Evolutionary conservation across 1,140 invertebrate species (phyloP).

Genomic region (Brachionus paranguensis): DNA sequence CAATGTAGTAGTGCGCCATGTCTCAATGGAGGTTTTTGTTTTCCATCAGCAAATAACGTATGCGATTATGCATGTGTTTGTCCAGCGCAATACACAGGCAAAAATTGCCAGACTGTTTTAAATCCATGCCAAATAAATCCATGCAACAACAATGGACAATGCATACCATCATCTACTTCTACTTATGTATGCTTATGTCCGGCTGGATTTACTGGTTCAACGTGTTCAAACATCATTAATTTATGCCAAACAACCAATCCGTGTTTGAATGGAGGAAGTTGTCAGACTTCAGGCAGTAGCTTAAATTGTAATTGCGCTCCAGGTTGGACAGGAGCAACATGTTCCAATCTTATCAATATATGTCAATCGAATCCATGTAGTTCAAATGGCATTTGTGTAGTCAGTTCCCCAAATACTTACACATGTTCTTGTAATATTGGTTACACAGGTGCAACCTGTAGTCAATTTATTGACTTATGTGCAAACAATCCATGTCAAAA

Average conservation of each 20-base stretch:
- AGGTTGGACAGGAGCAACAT: constrained; percentile 45
- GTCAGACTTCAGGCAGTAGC: not conserved
- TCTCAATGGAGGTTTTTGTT: constrained; percentile 71
- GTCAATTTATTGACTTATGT: constrained; percentile 69
- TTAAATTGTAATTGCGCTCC: constrained; percentile 41
- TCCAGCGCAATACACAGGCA: constrained; percentile 43
- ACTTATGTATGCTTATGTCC: constrained; percentile 62
- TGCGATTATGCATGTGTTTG: constrained; percentile 41
- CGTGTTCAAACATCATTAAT: constrained; percentile 86
- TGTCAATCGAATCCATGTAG: constrained; percentile 43
- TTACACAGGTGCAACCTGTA: constrained; percentile 85
- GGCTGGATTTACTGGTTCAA: constrained; percentile 83
- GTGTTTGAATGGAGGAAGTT: constrained; percentile 34
- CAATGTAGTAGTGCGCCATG: constrained; percentile 61
- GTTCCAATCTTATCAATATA: constrained; percentile 65
- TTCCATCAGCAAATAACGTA: not conserved
- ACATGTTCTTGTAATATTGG: constrained; percentile 77
- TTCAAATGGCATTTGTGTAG: constrained; percentile 7
- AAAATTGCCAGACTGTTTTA: constrained; percentile 10
- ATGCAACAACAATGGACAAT: constrained; percentile 17
- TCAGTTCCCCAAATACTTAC: constrained; percentile 56
- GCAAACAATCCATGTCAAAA: constrained; percentile 26
- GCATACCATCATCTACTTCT: not conserved
- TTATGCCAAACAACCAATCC: constrained; percentile 60
- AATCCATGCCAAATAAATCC: constrained; percentile 38